Evolutionary conservation across 2,113 vertebrate species (phyloP).

Genomic region (Stigmatopora argus): DNA sequence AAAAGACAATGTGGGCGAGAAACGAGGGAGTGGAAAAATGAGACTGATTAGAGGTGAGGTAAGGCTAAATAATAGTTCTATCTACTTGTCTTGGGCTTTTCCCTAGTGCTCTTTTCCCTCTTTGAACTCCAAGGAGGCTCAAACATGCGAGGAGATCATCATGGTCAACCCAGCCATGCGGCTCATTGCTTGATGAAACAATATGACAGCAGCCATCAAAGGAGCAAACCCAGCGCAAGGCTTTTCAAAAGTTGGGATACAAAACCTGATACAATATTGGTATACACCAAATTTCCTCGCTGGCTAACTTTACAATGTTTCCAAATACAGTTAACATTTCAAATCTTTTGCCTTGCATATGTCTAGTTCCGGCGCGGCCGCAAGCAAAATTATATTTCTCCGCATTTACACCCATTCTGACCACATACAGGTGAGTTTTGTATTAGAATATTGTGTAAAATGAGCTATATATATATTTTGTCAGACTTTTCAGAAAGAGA

Average conservation of each 20-base stretch:
- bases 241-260: background rate
- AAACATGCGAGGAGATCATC: constrained; percentile 41
- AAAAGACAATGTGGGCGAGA: constrained; percentile 16
- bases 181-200: constrained; percentile 37
- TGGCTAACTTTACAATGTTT: background rate
- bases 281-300: constrained; percentile 30
- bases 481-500: too few species aligned
- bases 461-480: too few species aligned
- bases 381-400: background rate
- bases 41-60: constrained; percentile 29
- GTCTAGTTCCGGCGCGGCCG: background rate
- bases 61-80: constrained; percentile 9
- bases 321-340: background rate
- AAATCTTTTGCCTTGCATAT: background rate
- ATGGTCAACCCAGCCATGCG: constrained; percentile 41
- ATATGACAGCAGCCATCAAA: constrained; percentile 36
- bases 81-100: constrained; percentile 14
- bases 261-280: constrained; percentile 5
- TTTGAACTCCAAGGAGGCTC: constrained; percentile 18
- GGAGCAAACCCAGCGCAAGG: constrained; percentile 21
- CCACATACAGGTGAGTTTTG: background rate
- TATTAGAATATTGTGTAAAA: too few species aligned
- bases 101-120: constrained; percentile 12
- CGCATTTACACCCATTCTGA: background rate
- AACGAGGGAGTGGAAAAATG: constrained; percentile 13